Conservation (phyloP, 2,113 vertebrate genomes). For the Crotophaga sulcirostris region DNA sequence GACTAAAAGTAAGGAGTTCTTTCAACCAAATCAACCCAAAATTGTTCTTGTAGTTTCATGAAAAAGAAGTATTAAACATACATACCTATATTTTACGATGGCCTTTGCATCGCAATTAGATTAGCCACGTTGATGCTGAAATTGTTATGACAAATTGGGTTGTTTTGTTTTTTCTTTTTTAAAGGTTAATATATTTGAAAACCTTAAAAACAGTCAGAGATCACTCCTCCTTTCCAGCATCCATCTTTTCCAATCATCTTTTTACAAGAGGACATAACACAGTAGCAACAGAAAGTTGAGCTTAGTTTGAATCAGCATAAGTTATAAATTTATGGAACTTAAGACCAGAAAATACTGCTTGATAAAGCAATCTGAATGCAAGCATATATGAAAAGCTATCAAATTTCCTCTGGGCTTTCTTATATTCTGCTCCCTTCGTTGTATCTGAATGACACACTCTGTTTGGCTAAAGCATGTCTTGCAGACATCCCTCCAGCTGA, state of each 20-base stretch:
- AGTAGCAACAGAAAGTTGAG: background rate
- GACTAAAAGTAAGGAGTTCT: background rate
- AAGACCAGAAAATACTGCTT: background rate
- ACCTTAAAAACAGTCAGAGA: background rate
- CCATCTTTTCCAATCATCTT: background rate
- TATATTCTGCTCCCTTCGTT: background rate
- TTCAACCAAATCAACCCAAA: background rate
- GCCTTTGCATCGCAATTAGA: background rate
- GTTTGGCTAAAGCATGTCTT: background rate
- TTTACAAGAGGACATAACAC: background rate
- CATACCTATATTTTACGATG: background rate
- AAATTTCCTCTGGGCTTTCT: background rate
- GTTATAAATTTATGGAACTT: background rate
- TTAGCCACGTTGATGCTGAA: background rate
- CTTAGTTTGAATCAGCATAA: background rate
- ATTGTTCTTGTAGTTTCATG: background rate
- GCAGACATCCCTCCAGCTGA: background rate
- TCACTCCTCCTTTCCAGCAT: background rate
- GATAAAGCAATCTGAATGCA: background rate
- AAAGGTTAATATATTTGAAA: background rate
- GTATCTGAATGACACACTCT: background rate
- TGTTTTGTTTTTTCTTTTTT: fast-evolving
- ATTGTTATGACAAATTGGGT: background rate
- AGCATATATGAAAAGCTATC: background rate
- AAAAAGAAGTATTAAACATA: background rate